Base-by-base conservation (phyloP, 2,113 vertebrate species). In the Psilopogon haemacephalus region DNA sequence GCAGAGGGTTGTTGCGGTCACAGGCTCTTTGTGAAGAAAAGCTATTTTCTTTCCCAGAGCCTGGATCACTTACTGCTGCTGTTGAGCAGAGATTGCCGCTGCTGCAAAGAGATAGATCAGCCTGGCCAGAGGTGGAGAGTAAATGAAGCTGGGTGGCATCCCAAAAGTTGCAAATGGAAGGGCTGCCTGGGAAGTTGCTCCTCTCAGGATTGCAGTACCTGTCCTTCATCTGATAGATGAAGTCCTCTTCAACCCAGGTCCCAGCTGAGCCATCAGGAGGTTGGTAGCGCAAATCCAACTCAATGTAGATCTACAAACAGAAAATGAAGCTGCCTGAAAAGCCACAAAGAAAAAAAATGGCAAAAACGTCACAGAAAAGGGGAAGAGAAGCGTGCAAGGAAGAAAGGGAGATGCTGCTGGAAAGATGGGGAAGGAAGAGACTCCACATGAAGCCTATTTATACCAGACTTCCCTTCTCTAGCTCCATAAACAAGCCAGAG, bases 271-370 rank as follows among this genome's bases (percentile, higher is more conserved):
- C 98, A 84, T 99, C 98, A 30, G 98, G 95, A 32, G 98, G 98
- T 64, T 98, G 98, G 84, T 98, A 99, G 30, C 97, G 97, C 80
- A 99, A 96, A 60, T 99, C 99, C 97, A 99, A 89, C 95, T 99
- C 99, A 14, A 99, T 96, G n/a, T 98, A 98, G 77, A 99, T 98
- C 99, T 99, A 78, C 82, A 94, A 79, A 46, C 28, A 86, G 46
- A 92, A 84, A 77, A 62, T 4, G 2, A 90, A 79, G 33, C 16
- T 50, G 33, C 38, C 48, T 37, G 23, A 84, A 84, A 60, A 74
- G 23, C 15, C 59, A 70, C 67, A 76, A 65, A 73, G 55, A 23
- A 76, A 65, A 73, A 59, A 23, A 73, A 21, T 12, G 20, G n/a
- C 35, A 83, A 38, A 80, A 86, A 79, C 17, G 56, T 33, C 38